These are phyloP conservation scores for Lasioglossum pauxillum DNA, from an alignment of 2,888 invertebrate genomes.

Conservation along the genomic window DNA sequence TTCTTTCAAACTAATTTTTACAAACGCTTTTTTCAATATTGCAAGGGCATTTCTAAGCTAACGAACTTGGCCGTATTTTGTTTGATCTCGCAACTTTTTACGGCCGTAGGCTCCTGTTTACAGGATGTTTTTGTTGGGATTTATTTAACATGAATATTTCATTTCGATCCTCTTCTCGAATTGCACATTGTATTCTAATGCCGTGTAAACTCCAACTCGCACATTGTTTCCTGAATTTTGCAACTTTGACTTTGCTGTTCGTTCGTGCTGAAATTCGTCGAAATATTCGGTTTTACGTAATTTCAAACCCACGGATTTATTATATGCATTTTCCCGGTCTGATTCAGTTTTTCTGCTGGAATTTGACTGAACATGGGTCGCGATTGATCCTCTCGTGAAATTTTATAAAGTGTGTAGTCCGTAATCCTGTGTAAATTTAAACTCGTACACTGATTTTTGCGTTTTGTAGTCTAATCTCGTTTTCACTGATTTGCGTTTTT, in stretches of 20 bases:
- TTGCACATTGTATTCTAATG: background rate
- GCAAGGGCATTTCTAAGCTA: too few species aligned
- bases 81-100: too few species aligned
- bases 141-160: background rate
- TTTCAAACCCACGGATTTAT: background rate
- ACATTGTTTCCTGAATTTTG: background rate
- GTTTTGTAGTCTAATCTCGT: background rate
- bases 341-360: background rate
- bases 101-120: too few species aligned
- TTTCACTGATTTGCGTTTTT: background rate
- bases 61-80: too few species aligned
- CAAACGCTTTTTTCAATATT: too few species aligned
- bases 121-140: too few species aligned
- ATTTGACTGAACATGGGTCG: background rate
- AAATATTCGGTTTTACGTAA: background rate
- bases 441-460: background rate
- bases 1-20: too few species aligned
- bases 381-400: background rate
- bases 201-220: accelerated
- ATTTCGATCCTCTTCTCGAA: too few species aligned
- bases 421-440: background rate
- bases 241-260: background rate
- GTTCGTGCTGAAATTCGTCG: background rate
- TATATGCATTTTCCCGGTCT: background rate
- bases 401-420: background rate